Percentiles rank a stretch among this genome's conserved stretches.
These are phyloP conservation scores for Tribolium madens DNA, from an alignment of 1,140 invertebrate genomes.

Conservation along the genomic window DNA sequence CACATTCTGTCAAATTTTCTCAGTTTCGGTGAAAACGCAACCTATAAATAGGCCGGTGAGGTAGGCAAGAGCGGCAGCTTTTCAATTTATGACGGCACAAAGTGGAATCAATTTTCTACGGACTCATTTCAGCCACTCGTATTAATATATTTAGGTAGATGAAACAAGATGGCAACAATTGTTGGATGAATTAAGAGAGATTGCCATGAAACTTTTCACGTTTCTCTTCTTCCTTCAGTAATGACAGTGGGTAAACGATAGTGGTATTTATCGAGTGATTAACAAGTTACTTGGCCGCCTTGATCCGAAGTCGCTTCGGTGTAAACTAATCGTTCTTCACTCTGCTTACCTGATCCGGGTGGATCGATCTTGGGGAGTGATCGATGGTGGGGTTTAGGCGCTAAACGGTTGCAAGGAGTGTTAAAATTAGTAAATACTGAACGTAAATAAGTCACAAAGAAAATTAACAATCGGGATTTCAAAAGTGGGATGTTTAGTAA, in stretches of 20 bases:
- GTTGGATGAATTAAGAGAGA: constrained; percentile 1
- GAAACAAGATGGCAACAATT: constrained; percentile 1
- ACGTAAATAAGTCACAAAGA: not conserved
- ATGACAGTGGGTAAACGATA: constrained; percentile 42
- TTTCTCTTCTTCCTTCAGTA: constrained; percentile 11
- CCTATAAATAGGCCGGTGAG: constrained; percentile 21
- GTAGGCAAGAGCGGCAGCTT: constrained; percentile 4
- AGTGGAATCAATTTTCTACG: constrained; percentile 22
- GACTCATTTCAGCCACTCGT: constrained; percentile 1
- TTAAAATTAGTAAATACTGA: constrained; percentile 20
- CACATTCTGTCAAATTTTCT: constrained; percentile 23
- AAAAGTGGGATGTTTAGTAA: not conserved
- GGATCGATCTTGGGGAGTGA: constrained; percentile 14
- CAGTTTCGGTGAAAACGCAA: constrained; percentile 6
- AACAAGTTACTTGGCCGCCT: constrained; percentile 33
- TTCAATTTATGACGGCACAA: constrained; percentile 25
- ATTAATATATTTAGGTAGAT: constrained; percentile 9
- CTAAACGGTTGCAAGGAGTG: constrained; percentile 19
- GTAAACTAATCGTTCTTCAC: constrained; percentile 41
- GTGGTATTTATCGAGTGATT: constrained; percentile 44
- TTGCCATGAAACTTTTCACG: constrained; percentile 19
- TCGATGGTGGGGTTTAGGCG: constrained; percentile 19
- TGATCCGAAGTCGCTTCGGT: constrained; percentile 17
- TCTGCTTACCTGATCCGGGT: constrained; percentile 14
- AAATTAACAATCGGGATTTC: not conserved